Percentiles rank a stretch among this genome's conserved stretches.
Evolutionary conservation across 2,888 invertebrate genomes (phyloP).

Genomic region (Heteropelma amictum): DNA sequence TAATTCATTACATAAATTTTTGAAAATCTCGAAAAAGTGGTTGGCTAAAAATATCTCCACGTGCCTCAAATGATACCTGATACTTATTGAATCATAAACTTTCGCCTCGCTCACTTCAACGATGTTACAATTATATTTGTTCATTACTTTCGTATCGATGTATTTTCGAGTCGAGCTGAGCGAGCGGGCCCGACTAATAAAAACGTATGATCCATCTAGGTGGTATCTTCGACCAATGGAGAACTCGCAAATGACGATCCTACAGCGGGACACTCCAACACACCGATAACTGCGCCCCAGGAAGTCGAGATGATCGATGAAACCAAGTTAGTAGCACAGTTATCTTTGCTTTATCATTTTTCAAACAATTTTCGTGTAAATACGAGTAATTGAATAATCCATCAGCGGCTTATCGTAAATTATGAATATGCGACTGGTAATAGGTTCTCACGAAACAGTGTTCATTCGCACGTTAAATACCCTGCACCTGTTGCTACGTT

Average conservation of each 20-base stretch:
- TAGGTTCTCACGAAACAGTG: no score
- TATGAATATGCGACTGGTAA: no score
- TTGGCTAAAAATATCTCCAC: no score
- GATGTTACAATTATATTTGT: background rate
- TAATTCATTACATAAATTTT: no score
- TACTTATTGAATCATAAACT: background rate
- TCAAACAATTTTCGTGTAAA: background rate
- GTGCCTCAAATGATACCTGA: no score
- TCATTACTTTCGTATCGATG: constrained; percentile 18
- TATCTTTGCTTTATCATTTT: constrained; percentile 6
- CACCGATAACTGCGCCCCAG: constrained; percentile 94
- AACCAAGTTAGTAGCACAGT: constrained; percentile 90
- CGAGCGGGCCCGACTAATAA: constrained; percentile 27
- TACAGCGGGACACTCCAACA: constrained; percentile 97
- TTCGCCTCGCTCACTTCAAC: background rate
- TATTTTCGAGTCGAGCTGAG: constrained; percentile 5
- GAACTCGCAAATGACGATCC: constrained; percentile 97
- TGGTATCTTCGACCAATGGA: constrained; percentile 98
- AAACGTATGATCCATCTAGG: constrained; percentile 80
- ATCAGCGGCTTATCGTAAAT: no score
- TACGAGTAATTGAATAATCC: no score
- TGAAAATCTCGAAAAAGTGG: no score
- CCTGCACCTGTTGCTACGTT: no score
- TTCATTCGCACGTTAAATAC: no score
- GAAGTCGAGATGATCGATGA: constrained; percentile 98